Evolutionary conservation across 2,113 vertebrate genomes (phyloP), one percentile per base, ranked within the genome.

Genomic region (Nycticebus coucang): DNA sequence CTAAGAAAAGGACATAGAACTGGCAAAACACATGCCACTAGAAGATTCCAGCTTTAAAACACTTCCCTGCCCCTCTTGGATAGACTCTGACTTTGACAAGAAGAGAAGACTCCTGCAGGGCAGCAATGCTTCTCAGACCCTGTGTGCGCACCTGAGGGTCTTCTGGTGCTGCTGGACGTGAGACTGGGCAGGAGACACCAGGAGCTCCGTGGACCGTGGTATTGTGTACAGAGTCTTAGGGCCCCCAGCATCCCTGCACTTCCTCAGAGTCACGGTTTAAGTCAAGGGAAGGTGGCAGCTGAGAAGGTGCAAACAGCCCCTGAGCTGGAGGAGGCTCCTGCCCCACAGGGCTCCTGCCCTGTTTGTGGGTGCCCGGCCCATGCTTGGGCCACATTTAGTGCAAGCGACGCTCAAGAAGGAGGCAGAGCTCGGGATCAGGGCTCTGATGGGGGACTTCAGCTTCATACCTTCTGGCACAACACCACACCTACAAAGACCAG

Each of bases 121-220:
- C 41, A 64, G 24, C 35, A 59, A 19, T 2, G 12, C 14, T 81
- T 81, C 35, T 62, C 72, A 80, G 24, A 41, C 41, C 81, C 28
- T 60, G 24, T 0, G 1, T 59, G 22, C 24, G 45, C n/a, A 21
- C 37, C 35, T 75, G 57, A 9, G 17, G 19, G 22, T n/a, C 45
- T 12, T 66, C 1, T 37, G 50, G 30, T 60, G 21, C 5, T 75
- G 4, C 26, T 68, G 41, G n/a, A 21, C 18, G 50, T 68, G 22
- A 18, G 33, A 64, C 37, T 57, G 18, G 68, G 41, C 22, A 71
- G 41, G 22, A 50, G 83, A 33, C 0, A 22, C 28, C 41, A n/a
- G 45, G 19, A 21, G 14, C n/a, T 24, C 33, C 28, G 26, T 0
- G 6, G 17, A 66, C 9, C 10, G 15, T 7, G 24, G 7, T 2